Percentiles rank a stretch among this genome's conserved stretches.
Evolutionary conservation across 2,797 vertebrate species (phyloP).

Genomic region (Orientallactaga sibirica): DNA sequence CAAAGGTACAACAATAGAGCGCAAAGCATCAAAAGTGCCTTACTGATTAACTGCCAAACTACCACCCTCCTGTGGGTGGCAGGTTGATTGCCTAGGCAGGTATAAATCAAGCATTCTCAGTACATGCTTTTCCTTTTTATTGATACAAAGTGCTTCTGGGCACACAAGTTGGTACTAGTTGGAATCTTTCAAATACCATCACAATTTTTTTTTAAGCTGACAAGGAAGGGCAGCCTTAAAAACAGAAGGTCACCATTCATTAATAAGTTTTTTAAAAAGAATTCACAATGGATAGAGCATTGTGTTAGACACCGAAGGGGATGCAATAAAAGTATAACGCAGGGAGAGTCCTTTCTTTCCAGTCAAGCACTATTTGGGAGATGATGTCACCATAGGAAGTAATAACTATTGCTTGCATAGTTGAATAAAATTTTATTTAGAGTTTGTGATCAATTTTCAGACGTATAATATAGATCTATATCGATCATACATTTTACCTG

Average conservation of each 20-base stretch:
- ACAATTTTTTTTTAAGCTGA: neutral
- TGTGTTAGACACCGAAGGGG: neutral
- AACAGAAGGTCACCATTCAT: conserved; percentile 64
- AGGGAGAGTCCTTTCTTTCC: neutral
- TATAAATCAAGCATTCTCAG: conserved; percentile 76
- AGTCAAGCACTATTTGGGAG: neutral
- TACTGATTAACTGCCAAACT: conserved; percentile 78
- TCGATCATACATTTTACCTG: conserved; percentile 30
- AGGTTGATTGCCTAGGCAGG: conserved; percentile 80
- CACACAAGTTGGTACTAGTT: conserved; percentile 79
- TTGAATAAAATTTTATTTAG: neutral
- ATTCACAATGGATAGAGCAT: neutral
- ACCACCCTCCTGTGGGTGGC: conserved; percentile 78
- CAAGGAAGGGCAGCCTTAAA: conserved; percentile 63
- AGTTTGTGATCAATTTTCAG: conserved; percentile 36
- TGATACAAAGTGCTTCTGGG: conserved; percentile 77
- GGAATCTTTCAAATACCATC: conserved; percentile 70
- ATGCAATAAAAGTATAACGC: neutral
- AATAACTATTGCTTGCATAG: neutral
- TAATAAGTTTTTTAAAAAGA: neutral
- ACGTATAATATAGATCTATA: neutral
- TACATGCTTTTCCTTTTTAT: conserved; percentile 73
- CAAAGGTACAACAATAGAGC: conserved; percentile 30
- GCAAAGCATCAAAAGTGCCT: conserved; percentile 59
- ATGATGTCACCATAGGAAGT: neutral